Conservation (phyloP, 1,140 invertebrate species). For the Bemisia tabaci region DNA sequence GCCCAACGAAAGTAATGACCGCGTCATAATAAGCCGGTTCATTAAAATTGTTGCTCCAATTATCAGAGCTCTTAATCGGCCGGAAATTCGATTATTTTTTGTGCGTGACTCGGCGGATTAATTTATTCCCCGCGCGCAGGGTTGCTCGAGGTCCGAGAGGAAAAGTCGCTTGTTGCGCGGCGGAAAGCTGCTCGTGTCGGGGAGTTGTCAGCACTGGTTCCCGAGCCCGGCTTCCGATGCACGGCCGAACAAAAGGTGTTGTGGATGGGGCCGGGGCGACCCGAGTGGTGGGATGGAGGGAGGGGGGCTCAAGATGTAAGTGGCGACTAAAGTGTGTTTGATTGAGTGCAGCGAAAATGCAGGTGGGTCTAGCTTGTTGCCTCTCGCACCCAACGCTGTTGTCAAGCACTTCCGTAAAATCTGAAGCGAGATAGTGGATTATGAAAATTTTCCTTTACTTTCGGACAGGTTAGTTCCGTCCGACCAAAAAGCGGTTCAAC, state of each 20-base stretch:
- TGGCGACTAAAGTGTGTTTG: neutral
- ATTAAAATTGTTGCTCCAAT: neutral
- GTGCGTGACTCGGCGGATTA: neutral
- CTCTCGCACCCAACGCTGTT: neutral
- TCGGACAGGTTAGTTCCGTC: no score
- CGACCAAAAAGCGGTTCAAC: no score
- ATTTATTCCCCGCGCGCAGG: neutral
- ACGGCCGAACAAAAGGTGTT: neutral
- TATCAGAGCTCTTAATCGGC: neutral
- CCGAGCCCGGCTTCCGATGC: neutral
- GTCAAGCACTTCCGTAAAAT: neutral
- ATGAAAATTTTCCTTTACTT: no score
- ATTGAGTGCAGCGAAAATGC: neutral
- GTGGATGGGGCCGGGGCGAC: neutral
- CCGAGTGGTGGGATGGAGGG: neutral
- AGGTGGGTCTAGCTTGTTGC: neutral
- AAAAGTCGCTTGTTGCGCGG: no score
- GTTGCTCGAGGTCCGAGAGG: no score
- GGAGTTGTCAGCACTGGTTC: no score
- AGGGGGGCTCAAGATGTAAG: neutral
- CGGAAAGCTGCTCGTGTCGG: no score
- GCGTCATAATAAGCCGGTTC: neutral
- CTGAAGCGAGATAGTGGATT: no score
- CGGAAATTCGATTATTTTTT: neutral
- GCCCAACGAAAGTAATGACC: no score